Evolutionary conservation across 2,113 vertebrate species (phyloP).

Genomic region (Paracanthobrama guichenoti): DNA sequence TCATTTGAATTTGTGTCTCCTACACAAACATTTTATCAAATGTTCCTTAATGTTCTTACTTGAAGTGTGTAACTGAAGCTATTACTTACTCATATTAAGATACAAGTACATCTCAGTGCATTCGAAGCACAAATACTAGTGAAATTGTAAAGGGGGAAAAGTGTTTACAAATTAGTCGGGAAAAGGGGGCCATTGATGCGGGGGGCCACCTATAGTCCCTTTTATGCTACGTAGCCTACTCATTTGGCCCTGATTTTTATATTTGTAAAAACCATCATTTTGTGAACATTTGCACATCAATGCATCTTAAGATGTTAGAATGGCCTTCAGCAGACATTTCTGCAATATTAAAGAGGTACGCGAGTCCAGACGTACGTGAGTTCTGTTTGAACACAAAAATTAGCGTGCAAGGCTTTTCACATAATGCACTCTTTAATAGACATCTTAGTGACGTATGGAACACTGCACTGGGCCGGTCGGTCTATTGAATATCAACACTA

Average conservation of each 20-base stretch:
- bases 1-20: conserved; percentile 2
- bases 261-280: background rate
- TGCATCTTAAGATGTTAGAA: background rate
- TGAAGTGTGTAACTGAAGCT: background rate
- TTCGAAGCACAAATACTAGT: background rate
- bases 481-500: background rate
- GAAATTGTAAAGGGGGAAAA: background rate
- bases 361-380: background rate
- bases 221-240: background rate
- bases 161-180: background rate
- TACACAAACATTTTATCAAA: background rate
- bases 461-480: background rate
- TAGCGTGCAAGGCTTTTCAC: background rate
- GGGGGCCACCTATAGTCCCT: background rate
- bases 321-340: too few relatives aligned
- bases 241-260: background rate
- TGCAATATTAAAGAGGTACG: background rate
- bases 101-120: background rate
- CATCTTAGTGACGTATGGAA: background rate
- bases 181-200: background rate
- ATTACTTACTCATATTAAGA: background rate
- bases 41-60: background rate
- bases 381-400: background rate
- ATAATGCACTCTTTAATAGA: background rate
- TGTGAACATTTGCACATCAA: background rate